Base-by-base conservation (phyloP, 2,113 vertebrate species). In the Hyla sarda region DNA sequence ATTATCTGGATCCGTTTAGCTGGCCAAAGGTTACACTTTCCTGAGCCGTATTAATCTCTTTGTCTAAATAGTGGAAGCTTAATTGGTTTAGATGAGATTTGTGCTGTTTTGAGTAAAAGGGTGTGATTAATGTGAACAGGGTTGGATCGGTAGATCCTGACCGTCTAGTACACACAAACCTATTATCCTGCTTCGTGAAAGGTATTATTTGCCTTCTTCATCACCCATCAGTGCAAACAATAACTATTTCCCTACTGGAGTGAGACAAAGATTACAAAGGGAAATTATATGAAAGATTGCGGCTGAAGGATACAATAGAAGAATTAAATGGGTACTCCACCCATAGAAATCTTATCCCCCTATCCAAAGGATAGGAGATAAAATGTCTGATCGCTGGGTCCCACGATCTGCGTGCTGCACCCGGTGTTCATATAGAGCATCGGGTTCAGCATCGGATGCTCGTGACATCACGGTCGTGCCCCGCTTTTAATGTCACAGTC, bases 31-130 rank as follows among this genome's bases (percentile, higher is more conserved):
- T 92, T 90, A 89, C 88, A 88, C 81, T 90, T 91, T 93, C 88
- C 71, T 56, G 77, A 89, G 89, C 82, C 90, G 60, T 89, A 90
- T 91, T 91, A 93, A 93, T 92, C 89, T 92, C 90, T 92, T 92
- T 91, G 86, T 91, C 91, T 91, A 92, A 93, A 93, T 87, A 91
- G 90, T 87, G 81, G 86, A 76, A 83, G 41, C 78, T 91, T 92
- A 93, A 94, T 92, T 91, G 89, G 83, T 90, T 92, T 91, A 92
- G 90, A 92, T 91, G 81, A 89, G 88, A 93, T 85, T 84, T 90
- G 88, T 23, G 87, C 78, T 90, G 69, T 93, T 94, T 93, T 89
- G 90, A 92, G 87, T 89, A 91, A 91, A 92, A 90, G 84, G 69
- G 45, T 91, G 88, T 91, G 92, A 92, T 92, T 93, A 94, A 92